Evolutionary conservation across 2,888 invertebrate species (phyloP).

Genomic region (Myathropa florea): DNA sequence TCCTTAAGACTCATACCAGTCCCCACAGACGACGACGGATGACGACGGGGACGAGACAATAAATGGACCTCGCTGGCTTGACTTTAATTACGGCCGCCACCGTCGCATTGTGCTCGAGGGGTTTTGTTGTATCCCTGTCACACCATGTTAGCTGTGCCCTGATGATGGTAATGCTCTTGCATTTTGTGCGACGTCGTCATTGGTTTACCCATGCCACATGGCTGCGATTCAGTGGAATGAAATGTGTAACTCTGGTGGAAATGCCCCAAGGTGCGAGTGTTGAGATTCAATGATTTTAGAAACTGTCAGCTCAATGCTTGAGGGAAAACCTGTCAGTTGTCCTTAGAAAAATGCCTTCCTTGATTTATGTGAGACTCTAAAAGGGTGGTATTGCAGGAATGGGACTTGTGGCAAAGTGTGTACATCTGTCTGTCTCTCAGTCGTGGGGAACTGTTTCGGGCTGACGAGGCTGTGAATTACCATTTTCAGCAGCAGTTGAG

Average conservation of each 20-base stretch:
- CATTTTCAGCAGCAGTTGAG: background rate
- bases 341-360: background rate
- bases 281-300: constrained; percentile 2
- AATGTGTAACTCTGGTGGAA: background rate
- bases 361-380: background rate
- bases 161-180: background rate
- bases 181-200: background rate
- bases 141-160: background rate
- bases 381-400: background rate
- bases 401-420: background rate
- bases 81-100: constrained; percentile 28
- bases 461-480: background rate
- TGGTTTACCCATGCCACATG: background rate
- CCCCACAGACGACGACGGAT: background rate
- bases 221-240: background rate
- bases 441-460: too few species aligned
- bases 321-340: background rate
- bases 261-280: constrained; percentile 1
- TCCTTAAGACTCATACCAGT: background rate
- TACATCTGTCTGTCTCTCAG: background rate
- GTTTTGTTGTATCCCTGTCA: background rate
- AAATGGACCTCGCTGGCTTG: constrained; percentile 31
- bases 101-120: constrained; percentile 6
- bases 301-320: background rate
- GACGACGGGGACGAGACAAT: constrained; percentile 24